Percentiles rank a stretch among this genome's conserved stretches.
phyloP scores from a whole-genome alignment of 2,113 vertebrate species.

The Psittacara wagleri region DNA sequence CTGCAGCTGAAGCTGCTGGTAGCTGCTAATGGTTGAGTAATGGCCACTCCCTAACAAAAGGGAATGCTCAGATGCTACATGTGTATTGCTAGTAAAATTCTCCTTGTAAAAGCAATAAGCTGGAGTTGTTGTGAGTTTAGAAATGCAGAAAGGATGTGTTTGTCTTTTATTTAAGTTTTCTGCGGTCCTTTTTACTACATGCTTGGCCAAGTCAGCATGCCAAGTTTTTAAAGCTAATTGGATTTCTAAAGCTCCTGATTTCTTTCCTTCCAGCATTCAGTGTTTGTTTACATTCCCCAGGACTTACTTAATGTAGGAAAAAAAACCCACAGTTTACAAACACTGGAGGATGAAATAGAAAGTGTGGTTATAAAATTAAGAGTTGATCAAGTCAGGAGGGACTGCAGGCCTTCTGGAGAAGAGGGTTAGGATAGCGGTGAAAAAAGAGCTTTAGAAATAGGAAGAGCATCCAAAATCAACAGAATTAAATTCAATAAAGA shows the following conservation, averaged over 20 bases:
- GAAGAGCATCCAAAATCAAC: neutral
- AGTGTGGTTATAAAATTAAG: neutral
- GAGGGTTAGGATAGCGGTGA: neutral
- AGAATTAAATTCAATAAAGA: neutral
- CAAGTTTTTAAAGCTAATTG: constrained; percentile 50
- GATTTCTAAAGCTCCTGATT: constrained; percentile 49
- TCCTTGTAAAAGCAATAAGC: neutral
- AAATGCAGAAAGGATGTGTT: neutral
- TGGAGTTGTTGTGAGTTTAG: neutral
- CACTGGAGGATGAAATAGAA: constrained; percentile 17
- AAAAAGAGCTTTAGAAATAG: neutral
- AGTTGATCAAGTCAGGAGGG: neutral
- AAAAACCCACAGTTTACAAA: neutral
- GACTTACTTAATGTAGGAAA: constrained; percentile 26
- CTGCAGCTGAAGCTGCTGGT: neutral
- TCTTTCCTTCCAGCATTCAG: constrained; percentile 24
- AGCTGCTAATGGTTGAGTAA: neutral
- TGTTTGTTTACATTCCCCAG: constrained; percentile 54
- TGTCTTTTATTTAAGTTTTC: neutral
- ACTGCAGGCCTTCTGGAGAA: neutral
- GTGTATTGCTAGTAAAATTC: neutral
- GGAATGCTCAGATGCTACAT: neutral
- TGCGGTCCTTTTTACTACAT: neutral
- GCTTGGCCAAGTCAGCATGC: constrained; percentile 24
- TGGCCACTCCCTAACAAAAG: neutral